Evolutionary conservation across 2,113 vertebrate species (phyloP), one percentile per base, ranked within the genome.

Genomic region (Pampusana beccarii): DNA sequence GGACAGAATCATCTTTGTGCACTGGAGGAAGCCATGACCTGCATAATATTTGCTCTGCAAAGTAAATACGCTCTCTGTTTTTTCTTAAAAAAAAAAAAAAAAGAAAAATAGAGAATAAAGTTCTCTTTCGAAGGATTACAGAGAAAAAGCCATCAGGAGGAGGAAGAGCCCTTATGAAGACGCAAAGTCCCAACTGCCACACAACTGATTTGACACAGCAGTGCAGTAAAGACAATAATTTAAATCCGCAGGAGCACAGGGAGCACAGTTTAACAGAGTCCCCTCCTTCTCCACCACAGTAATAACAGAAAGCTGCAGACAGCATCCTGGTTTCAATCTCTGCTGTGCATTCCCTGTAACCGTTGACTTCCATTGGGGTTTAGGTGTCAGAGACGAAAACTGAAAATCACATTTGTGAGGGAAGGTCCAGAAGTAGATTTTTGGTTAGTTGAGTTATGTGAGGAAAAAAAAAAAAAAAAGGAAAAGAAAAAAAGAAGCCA

Each of bases 1-100:
- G 34, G 65, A 96, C 88, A 83, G 62, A 95, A 84, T 44, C 69
- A 61, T 70, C 88, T 33, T 90, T 44, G 2, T 20, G 53, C 65
- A 70, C 61, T 88, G 36, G 66, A 72, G 23, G 78, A 95, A 96
- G 80, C 90, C 10, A 2, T 46, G 80, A 95, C 82, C 87, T 82
- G 95, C 40, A 72, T 61, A 96, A 93, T 80, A 65, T 21, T 61
- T 70, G 15, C 72, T 88, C 88, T 91, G 92, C 48, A 66, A 90
- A 90, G 65, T 80, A 94, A 95, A 86, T n/a, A 58, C 12, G 13
- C 17, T n/a, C n/a, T n/a, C n/a, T 64, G n/a, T 44, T 15, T 74
- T n/a, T 73, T 29, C 62, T 46, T 13, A 9, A 12, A 33, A 57
- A 25, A 31, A 24, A 34, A 48, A 31, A 54, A 26, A 16, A 34